phyloP scores from a whole-genome alignment of 2,888 invertebrate species.

The Melipona bicolor region DNA sequence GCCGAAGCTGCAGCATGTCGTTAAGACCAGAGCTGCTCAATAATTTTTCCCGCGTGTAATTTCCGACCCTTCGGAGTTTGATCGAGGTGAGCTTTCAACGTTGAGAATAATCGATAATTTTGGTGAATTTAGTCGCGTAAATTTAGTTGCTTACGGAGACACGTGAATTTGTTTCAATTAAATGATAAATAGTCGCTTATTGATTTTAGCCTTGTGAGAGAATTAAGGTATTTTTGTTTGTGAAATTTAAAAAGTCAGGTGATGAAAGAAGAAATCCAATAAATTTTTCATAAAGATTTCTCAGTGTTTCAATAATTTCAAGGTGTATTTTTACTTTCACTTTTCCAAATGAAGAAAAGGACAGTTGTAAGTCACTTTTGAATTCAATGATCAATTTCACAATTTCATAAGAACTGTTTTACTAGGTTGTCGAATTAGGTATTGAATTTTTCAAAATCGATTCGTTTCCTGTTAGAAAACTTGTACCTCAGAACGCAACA shows the following conservation, averaged over 20 bases:
- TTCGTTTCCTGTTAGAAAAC: not conserved
- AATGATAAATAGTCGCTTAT: not conserved
- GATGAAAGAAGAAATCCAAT: not conserved
- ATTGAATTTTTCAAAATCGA: not conserved
- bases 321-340: not conserved
- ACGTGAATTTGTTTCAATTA: not conserved
- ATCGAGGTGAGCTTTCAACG: not conserved
- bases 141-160: not conserved
- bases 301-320: not conserved
- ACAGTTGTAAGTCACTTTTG: not conserved
- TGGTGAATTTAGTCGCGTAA: not conserved
- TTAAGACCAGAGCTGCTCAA: constrained; percentile 56
- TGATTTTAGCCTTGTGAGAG: not conserved
- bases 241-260: not conserved
- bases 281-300: not conserved
- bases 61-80: constrained; percentile 15
- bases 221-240: not conserved
- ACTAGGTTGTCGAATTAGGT: not conserved
- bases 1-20: constrained; percentile 49
- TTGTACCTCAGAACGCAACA: no score
- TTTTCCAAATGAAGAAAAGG: not conserved
- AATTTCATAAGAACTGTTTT: no score
- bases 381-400: not conserved
- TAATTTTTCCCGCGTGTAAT: constrained; percentile 41
- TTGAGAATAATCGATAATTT: not conserved